Percentiles rank a stretch among this genome's conserved stretches.
Conservation (phyloP, 2,797 vertebrate species). For the Protosalanx chinensis region DNA sequence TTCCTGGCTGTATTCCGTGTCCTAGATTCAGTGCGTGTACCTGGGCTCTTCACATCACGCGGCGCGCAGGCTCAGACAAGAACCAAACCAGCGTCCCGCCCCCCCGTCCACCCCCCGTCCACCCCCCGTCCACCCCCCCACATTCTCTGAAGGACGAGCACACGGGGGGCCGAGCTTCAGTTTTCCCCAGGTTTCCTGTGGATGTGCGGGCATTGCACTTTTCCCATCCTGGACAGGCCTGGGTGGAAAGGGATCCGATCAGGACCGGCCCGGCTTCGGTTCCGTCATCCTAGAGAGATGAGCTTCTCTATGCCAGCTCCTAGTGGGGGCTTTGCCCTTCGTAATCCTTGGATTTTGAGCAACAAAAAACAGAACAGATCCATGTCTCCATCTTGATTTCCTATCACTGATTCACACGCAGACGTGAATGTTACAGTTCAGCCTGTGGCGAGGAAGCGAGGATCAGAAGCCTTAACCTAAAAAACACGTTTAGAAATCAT, state of each 20-base stretch:
- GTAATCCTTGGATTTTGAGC: slow-evolving; percentile 44
- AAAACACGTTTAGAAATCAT: too few relatives aligned
- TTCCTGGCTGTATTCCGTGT: slow-evolving; percentile 52
- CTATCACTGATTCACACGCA: slow-evolving; percentile 3
- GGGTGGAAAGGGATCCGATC: slow-evolving; percentile 68
- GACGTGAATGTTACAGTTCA: background rate
- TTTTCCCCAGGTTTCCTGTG: slow-evolving; percentile 68
- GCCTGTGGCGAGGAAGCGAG: too few relatives aligned
- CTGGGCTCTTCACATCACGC: slow-evolving; percentile 41
- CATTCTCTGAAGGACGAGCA: background rate
- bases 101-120: too few relatives aligned
- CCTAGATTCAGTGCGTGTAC: slow-evolving; percentile 53
- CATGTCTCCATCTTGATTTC: slow-evolving; percentile 41
- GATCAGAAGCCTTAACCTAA: too few relatives aligned
- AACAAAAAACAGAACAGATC: slow-evolving; percentile 37
- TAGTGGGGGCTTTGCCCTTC: slow-evolving; percentile 46
- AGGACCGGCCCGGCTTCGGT: slow-evolving; percentile 46
- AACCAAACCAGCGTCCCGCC: too few relatives aligned
- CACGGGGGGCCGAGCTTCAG: slow-evolving; percentile 44
- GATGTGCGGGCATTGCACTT: slow-evolving; percentile 65
- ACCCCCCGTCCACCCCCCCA: too few relatives aligned
- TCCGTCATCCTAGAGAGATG: slow-evolving; percentile 59
- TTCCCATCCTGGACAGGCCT: slow-evolving; percentile 56
- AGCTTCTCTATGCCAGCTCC: slow-evolving; percentile 54
- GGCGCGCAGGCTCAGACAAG: slow-evolving; percentile 8